Conservation (phyloP, 2,113 vertebrate species). For the Cervus canadensis region DNA sequence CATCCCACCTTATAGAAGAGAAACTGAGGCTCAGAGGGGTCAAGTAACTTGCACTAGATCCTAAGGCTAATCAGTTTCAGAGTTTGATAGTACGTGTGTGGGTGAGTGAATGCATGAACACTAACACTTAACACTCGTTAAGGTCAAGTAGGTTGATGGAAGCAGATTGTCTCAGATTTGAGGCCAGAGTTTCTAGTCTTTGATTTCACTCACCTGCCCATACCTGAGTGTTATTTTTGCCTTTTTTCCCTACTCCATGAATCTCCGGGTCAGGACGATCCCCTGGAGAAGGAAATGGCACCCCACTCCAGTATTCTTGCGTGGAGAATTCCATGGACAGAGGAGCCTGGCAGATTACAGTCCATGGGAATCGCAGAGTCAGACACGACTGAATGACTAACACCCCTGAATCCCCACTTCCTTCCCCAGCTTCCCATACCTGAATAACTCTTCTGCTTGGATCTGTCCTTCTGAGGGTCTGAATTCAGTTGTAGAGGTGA, state of each 20-base stretch:
- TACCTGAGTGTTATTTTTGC: background rate
- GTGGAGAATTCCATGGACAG: background rate
- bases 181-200: background rate
- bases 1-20: background rate
- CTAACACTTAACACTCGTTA: background rate
- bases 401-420: background rate
- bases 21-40: background rate
- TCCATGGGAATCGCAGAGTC: background rate
- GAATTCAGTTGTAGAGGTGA: background rate
- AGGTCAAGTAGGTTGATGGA: too few relatives aligned
- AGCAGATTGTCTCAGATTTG: background rate
- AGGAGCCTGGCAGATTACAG: background rate
- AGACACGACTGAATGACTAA: background rate
- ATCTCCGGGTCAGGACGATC: background rate
- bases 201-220: background rate
- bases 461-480: background rate
- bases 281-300: background rate
- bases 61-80: background rate
- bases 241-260: background rate
- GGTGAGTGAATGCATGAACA: rapidly evolving
- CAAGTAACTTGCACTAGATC: too few relatives aligned
- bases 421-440: background rate
- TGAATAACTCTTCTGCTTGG: background rate
- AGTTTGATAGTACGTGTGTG: rapidly evolving
- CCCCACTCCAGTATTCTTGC: background rate